Evolutionary conservation across 2,888 invertebrate species (phyloP).

Genomic region (Thysanoteuthis rhombus): DNA sequence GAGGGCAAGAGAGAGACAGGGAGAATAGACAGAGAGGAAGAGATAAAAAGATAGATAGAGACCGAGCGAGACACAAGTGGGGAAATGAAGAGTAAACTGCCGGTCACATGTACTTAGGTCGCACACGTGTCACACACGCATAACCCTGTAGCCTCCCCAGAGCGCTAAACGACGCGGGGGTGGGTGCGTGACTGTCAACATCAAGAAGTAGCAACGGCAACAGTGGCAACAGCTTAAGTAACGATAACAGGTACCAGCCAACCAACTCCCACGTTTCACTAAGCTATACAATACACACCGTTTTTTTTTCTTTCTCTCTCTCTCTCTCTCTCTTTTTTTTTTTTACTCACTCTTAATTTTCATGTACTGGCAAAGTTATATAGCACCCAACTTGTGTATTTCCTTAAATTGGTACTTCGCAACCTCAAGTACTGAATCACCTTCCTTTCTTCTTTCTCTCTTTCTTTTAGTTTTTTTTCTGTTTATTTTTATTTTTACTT

Average conservation of each 20-base stretch:
- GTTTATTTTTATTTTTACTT: no score
- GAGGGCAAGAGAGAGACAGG: not conserved
- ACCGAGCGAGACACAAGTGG: not conserved
- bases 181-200: not conserved
- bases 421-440: not conserved
- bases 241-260: not conserved
- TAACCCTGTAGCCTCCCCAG: not conserved
- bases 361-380: not conserved
- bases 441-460: no score
- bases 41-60: no score
- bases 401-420: not conserved
- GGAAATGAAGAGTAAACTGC: not conserved
- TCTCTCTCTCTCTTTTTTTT: not conserved
- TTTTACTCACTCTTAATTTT: not conserved
- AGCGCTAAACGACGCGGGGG: not conserved
- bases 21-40: no score
- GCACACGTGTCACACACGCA: not conserved
- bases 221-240: not conserved
- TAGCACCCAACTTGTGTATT: not conserved
- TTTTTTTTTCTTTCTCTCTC: not conserved
- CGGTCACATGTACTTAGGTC: conserved; percentile 12
- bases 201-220: not conserved
- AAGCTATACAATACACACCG: not conserved
- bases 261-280: not conserved
- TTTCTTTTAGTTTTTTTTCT: no score